Conservation (phyloP, 2,797 vertebrate species). For the Siniperca scherzeri region DNA sequence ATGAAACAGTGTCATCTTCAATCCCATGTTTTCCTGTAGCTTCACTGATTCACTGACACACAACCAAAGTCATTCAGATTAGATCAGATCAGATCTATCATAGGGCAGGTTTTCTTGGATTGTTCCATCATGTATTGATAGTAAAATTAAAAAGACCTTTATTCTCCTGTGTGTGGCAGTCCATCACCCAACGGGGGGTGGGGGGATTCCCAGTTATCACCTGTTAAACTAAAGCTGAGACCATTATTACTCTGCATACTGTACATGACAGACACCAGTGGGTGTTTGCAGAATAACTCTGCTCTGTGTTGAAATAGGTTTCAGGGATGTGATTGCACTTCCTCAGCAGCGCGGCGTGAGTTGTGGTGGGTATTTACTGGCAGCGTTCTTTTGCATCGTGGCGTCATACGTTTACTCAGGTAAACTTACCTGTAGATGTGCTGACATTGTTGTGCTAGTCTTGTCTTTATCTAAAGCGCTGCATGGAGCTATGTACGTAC, state of each 20-base stretch:
- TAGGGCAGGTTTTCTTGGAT: conserved; percentile 3
- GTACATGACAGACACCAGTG: not conserved
- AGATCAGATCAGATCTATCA: not conserved
- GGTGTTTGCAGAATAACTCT: conserved; percentile 39
- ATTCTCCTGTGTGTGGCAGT: not conserved
- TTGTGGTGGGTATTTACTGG: conserved; percentile 32
- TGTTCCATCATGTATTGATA: not conserved
- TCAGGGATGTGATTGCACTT: conserved; percentile 39
- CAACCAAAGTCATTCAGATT: not conserved
- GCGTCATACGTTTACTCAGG: not conserved
- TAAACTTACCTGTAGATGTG: not conserved
- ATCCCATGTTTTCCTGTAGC: not conserved
- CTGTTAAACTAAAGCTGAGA: conserved; percentile 5
- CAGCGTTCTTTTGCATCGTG: not conserved
- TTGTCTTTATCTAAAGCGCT: too few species aligned
- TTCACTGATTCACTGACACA: not conserved
- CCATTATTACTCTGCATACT: not conserved
- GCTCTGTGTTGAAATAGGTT: conserved; percentile 43
- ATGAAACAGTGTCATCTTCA: not conserved
- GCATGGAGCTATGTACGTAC: fast-evolving
- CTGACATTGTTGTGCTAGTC: not conserved
- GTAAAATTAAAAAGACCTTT: not conserved
- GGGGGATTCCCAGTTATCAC: conserved; percentile 36
- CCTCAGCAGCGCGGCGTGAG: conserved; percentile 29
- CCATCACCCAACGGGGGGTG: conserved; percentile 14